Evolutionary conservation across 2,888 invertebrate species (phyloP).

Genomic region (Leucozona laternaria): DNA sequence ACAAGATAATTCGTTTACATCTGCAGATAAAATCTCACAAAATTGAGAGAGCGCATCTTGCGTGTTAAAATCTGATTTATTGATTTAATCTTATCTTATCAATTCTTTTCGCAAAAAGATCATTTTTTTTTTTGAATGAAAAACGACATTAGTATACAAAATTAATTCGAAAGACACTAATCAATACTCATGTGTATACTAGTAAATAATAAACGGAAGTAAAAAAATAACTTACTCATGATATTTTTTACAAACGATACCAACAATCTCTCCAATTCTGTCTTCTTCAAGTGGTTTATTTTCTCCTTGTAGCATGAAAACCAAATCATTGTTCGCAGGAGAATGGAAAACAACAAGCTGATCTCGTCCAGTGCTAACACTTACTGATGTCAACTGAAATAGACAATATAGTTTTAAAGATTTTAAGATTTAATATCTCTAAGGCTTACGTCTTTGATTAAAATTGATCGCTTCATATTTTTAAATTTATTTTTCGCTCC

Average conservation of each 20-base stretch:
- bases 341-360: conserved; percentile 95
- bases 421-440: background rate
- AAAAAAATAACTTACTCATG: conserved; percentile 87
- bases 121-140: no score
- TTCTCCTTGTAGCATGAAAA: conserved; percentile 88
- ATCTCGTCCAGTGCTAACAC: conserved; percentile 93
- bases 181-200: no score
- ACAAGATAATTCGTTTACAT: no score
- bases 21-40: no score
- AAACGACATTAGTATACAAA: no score
- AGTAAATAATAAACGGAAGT: no score
- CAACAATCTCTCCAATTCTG: conserved; percentile 94
- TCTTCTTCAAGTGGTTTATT: conserved; percentile 86
- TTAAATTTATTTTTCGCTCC: conserved; percentile 90
- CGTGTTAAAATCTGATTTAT: no score
- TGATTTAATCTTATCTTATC: no score
- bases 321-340: conserved; percentile 94
- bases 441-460: conserved; percentile 88
- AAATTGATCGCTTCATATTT: conserved; percentile 93
- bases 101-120: no score
- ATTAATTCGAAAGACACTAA: no score
- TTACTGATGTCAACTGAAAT: conserved; percentile 90
- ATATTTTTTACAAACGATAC: conserved; percentile 90
- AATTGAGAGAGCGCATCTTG: no score
- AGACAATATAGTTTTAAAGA: background rate